Base-by-base conservation (phyloP, 2,797 vertebrate species). In the Eulemur albifrons region DNA sequence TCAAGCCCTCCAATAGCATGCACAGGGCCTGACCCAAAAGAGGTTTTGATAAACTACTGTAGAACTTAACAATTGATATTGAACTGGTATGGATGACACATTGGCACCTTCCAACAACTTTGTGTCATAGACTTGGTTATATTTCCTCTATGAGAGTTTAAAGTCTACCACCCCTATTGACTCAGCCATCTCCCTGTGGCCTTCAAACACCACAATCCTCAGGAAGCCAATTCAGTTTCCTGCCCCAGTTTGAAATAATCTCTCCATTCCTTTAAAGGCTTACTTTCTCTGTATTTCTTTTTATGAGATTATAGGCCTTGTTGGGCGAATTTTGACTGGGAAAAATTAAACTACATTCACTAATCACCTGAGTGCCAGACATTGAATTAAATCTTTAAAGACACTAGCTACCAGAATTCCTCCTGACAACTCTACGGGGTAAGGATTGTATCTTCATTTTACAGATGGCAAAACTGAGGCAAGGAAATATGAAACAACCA, bases 331-430 rank as follows among this genome's bases (percentile, higher is more conserved):
- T 93, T 85, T 95, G 87, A 57, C 23, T 87, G 59, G 85, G 13
- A 30, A 93, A 93, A 92, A 84, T 81, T 82, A 79, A 89, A 91
- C 50, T 86, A 65, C 30, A 79, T 70, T 96, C 32, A 89, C 35
- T 61, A 21, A 80, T 95, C 57, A 93, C 45, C 38, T 76, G 15
- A 84, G 20, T 94, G 65, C 4, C 59, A 95, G 45, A 57, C 13
- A 88, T 0, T 79, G 38, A 83, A 79, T 79, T 80, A 82, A 95
- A 43, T 90, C 67, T 95, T 96, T 89, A 92, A 95, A 77, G 79
- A 88, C 70, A 89, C 3, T 63, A 92, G 65, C 32, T 95, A 75
- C 40, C 89, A 54, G 45, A 85, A 81, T 89, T 84, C 43, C 61
- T 82, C 30, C 50, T 45, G 63, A 92, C 17, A 76, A 92, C 20